phyloP scores from a whole-genome alignment of 2,113 vertebrate genomes.

The Alectura lathami region DNA sequence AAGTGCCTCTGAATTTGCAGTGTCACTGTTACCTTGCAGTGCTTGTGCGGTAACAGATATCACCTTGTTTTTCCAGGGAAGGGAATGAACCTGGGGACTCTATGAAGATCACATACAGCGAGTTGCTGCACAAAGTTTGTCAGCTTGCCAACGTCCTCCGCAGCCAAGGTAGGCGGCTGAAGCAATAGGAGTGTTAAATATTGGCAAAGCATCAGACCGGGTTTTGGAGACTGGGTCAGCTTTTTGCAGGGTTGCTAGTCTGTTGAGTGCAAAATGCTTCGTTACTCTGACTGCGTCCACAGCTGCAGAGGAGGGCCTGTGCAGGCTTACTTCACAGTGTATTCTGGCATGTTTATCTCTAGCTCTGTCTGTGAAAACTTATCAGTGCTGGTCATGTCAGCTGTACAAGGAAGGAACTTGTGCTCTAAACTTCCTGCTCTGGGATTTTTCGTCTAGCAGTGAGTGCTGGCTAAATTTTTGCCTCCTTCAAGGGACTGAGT shows the following conservation, averaged over 20 bases:
- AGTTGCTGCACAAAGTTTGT: conserved; percentile 90
- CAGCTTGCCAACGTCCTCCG: conserved; percentile 92
- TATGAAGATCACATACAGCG: conserved; percentile 86
- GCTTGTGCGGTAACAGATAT: not conserved
- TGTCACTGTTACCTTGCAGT: not conserved
- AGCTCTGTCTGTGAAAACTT: not conserved
- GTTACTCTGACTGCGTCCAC: not conserved
- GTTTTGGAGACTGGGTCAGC: not conserved
- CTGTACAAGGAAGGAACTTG: not conserved
- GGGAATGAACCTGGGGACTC: conserved; percentile 92
- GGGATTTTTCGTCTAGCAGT: not conserved
- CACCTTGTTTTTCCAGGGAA: conserved; percentile 82
- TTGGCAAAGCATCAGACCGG: not conserved
- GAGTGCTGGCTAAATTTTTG: not conserved
- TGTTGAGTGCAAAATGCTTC: not conserved
- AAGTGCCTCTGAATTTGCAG: not conserved
- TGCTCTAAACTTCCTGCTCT: not conserved
- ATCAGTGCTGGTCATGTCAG: not conserved
- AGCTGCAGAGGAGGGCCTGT: not conserved
- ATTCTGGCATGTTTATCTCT: not conserved
- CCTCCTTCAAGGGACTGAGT: not conserved
- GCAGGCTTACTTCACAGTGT: not conserved
- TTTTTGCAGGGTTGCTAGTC: not conserved
- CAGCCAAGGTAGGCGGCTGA: conserved; percentile 78
- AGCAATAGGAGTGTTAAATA: not conserved